Evolutionary conservation across 2,888 invertebrate species (phyloP), one percentile per base, ranked within the genome.

Genomic region (Apamea sordens): DNA sequence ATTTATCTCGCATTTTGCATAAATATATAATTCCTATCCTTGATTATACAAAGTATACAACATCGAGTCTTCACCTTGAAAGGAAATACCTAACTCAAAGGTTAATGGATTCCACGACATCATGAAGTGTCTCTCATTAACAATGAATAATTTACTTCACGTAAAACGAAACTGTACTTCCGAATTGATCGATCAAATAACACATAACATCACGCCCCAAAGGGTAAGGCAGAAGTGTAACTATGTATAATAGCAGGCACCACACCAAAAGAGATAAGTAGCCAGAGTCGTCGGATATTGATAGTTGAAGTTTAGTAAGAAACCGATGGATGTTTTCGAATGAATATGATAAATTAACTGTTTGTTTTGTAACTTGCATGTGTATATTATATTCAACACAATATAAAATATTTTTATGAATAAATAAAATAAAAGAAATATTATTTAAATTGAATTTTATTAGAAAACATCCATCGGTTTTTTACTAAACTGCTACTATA

Each of bases 91-190:
- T 70, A 73, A 75, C 69, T 70, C 63, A 83, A 85, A 86, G 80
- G 86, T 85, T 85, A 85, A 85, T 86, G 71, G 75, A 85, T 83
- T 80, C 84, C 41, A 68, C 71, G 41, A 0, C 64, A 67, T 77
- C 86, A 68, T 76, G 56, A 77, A 74, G 83, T 73, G 77, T 71
- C 73, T 63, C 68, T 80, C 64, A 86, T 86, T 80, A 77, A 64
- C 53, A 53, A 76, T 77, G 70, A 76, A 75, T 85, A 76, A 85
- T 76, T 82, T 67, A 73, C 69, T 80, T 65, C n/a, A 65, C 41
- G 85, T 81, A 41, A 68, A 69, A 13, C 36, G 47, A 67, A 79
- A 72, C 73, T 83, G 63, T 68, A 59, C 47, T 70, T 81, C n/a
- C 41, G 2, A 50, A 28, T 59, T 32, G 13, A 59, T 50, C 32